Base-by-base conservation (phyloP, 2,113 vertebrate species). In the Eudyptes chrysolophus region DNA sequence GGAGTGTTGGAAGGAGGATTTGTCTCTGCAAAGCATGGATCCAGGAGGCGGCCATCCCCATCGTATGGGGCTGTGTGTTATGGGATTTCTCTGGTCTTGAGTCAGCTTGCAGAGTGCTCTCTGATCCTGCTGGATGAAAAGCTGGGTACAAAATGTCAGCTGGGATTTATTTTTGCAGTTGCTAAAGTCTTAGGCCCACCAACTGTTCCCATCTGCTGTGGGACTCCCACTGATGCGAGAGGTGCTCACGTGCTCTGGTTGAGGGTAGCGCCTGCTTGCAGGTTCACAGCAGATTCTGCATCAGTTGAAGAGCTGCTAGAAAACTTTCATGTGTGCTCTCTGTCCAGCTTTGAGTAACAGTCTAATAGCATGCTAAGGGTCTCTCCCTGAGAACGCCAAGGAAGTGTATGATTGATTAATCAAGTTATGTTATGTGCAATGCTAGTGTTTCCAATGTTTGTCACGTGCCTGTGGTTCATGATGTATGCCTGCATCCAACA, bases 21-120 rank as follows among this genome's bases (percentile, higher is more conserved):
- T 64, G 26, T 62, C 36, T 80, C 22, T 69, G 76, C 30, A 68
- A 82, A 68, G 25, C 18, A 10, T 11, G 17, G 51, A 74, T 58
- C 21, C 76, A 64, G 82, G 71, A 72, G 40, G 42, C 4, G 3
- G 26, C 55, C 40, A n/a, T 75, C 32, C 40, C 40, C 46, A 27
- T n/a, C 2, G 0, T 48, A 68, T 0, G 4, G 26, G n/a, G 30
- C 55, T 51, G 60, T 0, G 4, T 18, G 11, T 70, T 58, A 4
- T 0, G 5, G 32, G 52, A 34, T 34, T 71, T 78, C 57, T 69
- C 54, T 14, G 72, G 5, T 40, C 20, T 44, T 16, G 52, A 60
- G 74, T 27, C 40, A 76, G 62, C 66, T 66, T 29, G 13, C 38
- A 57, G 55, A 80, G 44, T 3, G 13, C 80, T 54, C 77, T 42